Percentiles rank a stretch among this genome's conserved stretches.
phyloP scores from a whole-genome alignment of 1,140 invertebrate species.

The Drosophila triauraria region DNA sequence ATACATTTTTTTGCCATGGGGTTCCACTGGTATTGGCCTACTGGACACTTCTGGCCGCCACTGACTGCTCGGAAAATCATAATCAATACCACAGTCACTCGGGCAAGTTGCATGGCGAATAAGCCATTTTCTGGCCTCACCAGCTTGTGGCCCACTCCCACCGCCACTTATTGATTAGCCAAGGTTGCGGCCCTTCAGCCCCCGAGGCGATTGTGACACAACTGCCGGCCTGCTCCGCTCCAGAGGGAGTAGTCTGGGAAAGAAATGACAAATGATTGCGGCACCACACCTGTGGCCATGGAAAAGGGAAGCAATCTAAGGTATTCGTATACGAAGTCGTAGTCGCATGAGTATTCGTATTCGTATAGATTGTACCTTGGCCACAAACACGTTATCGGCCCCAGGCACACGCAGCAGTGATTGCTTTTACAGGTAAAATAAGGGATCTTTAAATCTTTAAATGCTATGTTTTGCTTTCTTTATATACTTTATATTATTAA shows the following conservation, averaged over 20 bases:
- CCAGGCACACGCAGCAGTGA: slow-evolving; percentile 15
- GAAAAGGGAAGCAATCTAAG: slow-evolving; percentile 10
- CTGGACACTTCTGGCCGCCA: slow-evolving; percentile 14
- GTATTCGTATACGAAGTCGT: slow-evolving; percentile 3
- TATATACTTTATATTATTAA: neutral
- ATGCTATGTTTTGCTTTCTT: neutral
- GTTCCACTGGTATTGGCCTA: slow-evolving; percentile 35
- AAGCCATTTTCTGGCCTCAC: neutral
- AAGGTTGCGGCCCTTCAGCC: slow-evolving; percentile 15
- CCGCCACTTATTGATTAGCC: slow-evolving; percentile 48
- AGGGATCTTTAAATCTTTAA: neutral
- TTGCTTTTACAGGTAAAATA: slow-evolving; percentile 8
- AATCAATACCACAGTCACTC: slow-evolving; percentile 25
- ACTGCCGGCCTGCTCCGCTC: slow-evolving; percentile 14
- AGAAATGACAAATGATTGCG: slow-evolving; percentile 27
- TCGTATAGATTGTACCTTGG: slow-evolving; percentile 18
- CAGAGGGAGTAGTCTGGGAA: slow-evolving; percentile 24
- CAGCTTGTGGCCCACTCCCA: neutral
- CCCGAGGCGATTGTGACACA: slow-evolving; percentile 19
- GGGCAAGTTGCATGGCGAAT: slow-evolving; percentile 36
- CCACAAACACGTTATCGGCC: slow-evolving; percentile 27
- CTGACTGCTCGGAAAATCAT: slow-evolving; percentile 11
- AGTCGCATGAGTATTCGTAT: neutral
- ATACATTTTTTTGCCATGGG: slow-evolving; percentile 30
- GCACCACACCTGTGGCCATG: slow-evolving; percentile 38